phyloP scores from a whole-genome alignment of 2,888 invertebrate genomes.

The Litoditis marina region DNA sequence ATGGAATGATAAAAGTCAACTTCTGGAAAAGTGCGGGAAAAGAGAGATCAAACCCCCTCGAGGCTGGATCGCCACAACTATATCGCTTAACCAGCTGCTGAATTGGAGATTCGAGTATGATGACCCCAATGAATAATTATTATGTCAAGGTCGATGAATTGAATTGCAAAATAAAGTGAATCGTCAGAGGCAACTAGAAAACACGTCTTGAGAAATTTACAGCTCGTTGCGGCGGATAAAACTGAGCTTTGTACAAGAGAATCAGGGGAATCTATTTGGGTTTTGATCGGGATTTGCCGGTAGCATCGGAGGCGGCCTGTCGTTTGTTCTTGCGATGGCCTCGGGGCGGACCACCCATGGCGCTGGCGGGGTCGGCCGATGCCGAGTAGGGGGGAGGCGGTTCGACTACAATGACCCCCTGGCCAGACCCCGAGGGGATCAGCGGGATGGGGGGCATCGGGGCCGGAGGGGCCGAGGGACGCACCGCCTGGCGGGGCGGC shows the following conservation, averaged over 20 bases:
- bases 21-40: background rate
- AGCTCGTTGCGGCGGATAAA: no score
- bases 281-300: conserved; percentile 10
- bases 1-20: background rate
- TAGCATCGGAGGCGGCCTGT: conserved; percentile 39
- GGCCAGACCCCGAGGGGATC: conserved; percentile 12
- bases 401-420: conserved; percentile 46
- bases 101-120: no score
- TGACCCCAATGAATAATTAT: no score
- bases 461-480: conserved; percentile 40
- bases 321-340: conserved; percentile 50
- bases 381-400: conserved; percentile 49
- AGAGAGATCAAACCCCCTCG: no score
- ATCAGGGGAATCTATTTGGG: no score
- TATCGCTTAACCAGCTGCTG: no score
- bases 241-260: no score
- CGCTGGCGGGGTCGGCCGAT: conserved; percentile 37
- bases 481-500: conserved; percentile 23
- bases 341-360: conserved; percentile 43
- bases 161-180: no score
- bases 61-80: no score
- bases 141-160: no score
- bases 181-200: no score
- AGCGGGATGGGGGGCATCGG: conserved; percentile 16
- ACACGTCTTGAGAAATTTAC: no score